Base-by-base conservation (phyloP, 2,113 vertebrate species). In the Hyla sarda region DNA sequence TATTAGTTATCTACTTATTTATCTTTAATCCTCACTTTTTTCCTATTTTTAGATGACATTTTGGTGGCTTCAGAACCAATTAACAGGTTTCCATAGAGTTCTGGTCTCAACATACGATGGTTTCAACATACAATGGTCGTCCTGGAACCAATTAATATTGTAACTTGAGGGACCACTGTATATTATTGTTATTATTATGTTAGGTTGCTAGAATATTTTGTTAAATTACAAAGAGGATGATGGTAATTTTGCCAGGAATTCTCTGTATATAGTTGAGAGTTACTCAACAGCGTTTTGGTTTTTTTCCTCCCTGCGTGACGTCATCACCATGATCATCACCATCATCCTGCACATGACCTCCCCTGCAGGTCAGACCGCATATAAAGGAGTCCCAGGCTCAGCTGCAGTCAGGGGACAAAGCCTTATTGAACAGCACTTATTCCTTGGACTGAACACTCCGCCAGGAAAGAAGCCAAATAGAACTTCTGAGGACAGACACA, bases 351-450 rank as follows among this genome's bases (percentile, higher is more conserved):
- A 25, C 41, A 67, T 75, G 82, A 41, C 73, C 74, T 47, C 72
- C 74, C 73, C 41, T 72, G 21, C 47, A 69, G 83, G 83, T 85
- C 75, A 77, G 74, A 14, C 32, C 81, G 67, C 75, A 86, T 86
- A 86, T 86, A 86, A 85, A 86, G 60, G 76, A 86, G 76, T 30
- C 76, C 47, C 32, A 25, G 71, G 52, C 50, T 81, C 76, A 86
- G 76, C 84, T 72, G 37, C 84, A 56, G 65, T 67, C 76, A 86
- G 71, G 58, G 47, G 34, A 65, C 54, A 84, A 84, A 84, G 76
- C 77, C n/a, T 80, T 80, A 80, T 62, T 45, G 54, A 60, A 25
- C 19, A 62, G 54, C 78, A 81, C 78, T 65, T 81, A 65, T 47
- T 81, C 25, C 32, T 81, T 65, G 58, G 13, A 81, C 56, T 37